Conservation (phyloP, 2,888 invertebrate species). For the Ectemnius lituratus region DNA sequence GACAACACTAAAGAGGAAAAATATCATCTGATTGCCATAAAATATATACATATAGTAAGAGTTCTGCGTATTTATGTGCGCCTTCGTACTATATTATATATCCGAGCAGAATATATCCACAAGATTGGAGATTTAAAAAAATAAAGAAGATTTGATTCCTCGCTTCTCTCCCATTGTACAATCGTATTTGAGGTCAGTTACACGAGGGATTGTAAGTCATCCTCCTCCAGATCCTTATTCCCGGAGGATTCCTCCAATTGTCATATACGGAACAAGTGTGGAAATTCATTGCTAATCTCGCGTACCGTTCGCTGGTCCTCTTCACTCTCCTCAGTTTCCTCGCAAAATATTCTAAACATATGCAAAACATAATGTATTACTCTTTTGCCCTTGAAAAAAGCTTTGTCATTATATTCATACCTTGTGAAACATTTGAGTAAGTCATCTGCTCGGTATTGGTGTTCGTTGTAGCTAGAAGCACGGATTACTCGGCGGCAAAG, state of each 20-base stretch:
- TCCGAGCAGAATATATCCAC: constrained; percentile 45
- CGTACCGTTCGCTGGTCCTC: constrained; percentile 88
- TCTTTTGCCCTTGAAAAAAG: not conserved
- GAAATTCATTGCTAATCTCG: constrained; percentile 91
- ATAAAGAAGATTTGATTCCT: constrained; percentile 41
- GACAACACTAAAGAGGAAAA: constrained; percentile 36
- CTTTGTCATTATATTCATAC: constrained; percentile 43
- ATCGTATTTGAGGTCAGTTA: constrained; percentile 42
- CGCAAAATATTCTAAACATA: constrained; percentile 85
- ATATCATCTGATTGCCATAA: constrained; percentile 37
- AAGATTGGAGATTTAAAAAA: constrained; percentile 45
- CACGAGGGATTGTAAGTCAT: constrained; percentile 71
- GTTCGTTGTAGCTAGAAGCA: constrained; percentile 89
- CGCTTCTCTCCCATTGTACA: constrained; percentile 3
- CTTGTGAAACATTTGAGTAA: constrained; percentile 89
- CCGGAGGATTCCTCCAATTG: constrained; percentile 67
- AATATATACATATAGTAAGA: constrained; percentile 23
- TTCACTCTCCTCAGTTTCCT: constrained; percentile 86
- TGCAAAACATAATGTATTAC: not conserved
- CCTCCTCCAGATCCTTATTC: constrained; percentile 67
- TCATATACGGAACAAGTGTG: constrained; percentile 80
- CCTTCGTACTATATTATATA: constrained; percentile 36
- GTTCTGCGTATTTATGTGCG: constrained; percentile 48
- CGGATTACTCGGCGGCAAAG: constrained; percentile 89
- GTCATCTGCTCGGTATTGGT: constrained; percentile 89